Conservation (phyloP, 2,888 invertebrate species). For the Acrobasis suavella region DNA sequence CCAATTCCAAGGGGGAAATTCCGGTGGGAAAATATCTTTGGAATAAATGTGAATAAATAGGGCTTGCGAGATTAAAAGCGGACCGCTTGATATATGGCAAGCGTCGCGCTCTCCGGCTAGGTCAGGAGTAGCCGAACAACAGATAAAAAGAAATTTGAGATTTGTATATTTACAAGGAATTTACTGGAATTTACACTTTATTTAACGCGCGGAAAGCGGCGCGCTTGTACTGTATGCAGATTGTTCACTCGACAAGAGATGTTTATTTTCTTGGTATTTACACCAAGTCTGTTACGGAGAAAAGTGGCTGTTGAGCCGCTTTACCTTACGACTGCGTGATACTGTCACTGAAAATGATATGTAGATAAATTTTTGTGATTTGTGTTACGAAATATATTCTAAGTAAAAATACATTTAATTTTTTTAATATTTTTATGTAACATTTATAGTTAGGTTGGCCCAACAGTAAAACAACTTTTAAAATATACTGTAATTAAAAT, state of each 20-base stretch:
- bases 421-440: too few species aligned
- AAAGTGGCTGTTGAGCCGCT: not conserved
- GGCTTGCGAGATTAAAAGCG: constrained; percentile 75
- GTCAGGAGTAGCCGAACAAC: constrained; percentile 46
- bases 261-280: constrained; percentile 30
- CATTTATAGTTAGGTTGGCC: too few species aligned
- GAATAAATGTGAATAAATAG: constrained; percentile 78
- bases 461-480: too few species aligned
- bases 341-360: too few species aligned
- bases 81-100: constrained; percentile 67
- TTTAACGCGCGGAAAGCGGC: constrained; percentile 17
- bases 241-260: constrained; percentile 28
- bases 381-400: too few species aligned
- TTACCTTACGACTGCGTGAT: not conserved
- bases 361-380: too few species aligned
- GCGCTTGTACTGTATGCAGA: constrained; percentile 19
- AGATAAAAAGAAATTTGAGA: constrained; percentile 51
- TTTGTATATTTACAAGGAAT: constrained; percentile 40
- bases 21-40: constrained; percentile 75
- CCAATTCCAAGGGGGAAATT: constrained; percentile 73
- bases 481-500: too few species aligned
- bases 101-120: constrained; percentile 47
- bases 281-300: constrained; percentile 17
- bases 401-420: too few species aligned
- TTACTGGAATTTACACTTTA: constrained; percentile 34